These are phyloP conservation scores for Aricia artaxerxes DNA, from an alignment of 2,888 invertebrate species.

Conservation along the genomic window DNA sequence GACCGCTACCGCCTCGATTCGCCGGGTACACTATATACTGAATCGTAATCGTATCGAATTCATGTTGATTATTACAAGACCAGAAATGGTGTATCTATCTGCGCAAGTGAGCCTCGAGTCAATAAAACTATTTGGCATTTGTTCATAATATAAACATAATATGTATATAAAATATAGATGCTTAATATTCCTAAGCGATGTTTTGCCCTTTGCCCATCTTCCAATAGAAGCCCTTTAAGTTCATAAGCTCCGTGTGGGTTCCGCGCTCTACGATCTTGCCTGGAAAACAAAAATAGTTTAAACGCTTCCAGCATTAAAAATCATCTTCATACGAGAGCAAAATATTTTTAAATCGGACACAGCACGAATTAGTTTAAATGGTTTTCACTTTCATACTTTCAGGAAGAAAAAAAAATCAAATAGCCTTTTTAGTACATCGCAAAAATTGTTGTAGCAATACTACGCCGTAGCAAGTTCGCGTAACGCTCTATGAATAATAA, in stretches of 20 bases:
- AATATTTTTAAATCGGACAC: too few relatives aligned
- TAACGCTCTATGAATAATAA: background rate
- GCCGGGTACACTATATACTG: too few relatives aligned
- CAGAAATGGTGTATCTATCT: background rate
- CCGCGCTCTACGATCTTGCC: slow-evolving; percentile 89
- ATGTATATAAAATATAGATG: too few relatives aligned
- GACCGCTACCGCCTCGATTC: too few relatives aligned
- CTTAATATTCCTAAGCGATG: background rate
- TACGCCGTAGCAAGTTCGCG: background rate
- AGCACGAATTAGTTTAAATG: too few relatives aligned
- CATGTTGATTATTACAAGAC: too few relatives aligned
- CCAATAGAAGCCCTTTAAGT: slow-evolving; percentile 83
- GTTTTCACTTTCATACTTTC: too few relatives aligned
- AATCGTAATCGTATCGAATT: too few relatives aligned
- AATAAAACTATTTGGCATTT: background rate
- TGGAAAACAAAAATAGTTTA: slow-evolving; percentile 43
- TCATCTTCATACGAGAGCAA: too few relatives aligned
- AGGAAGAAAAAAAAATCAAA: background rate
- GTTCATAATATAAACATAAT: background rate
- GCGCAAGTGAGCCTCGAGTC: background rate
- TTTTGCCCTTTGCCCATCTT: slow-evolving; percentile 77
- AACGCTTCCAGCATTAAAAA: background rate
- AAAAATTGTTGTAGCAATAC: background rate
- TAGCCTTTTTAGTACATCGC: background rate
- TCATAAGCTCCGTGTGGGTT: slow-evolving; percentile 85